phyloP scores from a whole-genome alignment of 1,140 invertebrate genomes.

The Tetranychus cinnabarinus region DNA sequence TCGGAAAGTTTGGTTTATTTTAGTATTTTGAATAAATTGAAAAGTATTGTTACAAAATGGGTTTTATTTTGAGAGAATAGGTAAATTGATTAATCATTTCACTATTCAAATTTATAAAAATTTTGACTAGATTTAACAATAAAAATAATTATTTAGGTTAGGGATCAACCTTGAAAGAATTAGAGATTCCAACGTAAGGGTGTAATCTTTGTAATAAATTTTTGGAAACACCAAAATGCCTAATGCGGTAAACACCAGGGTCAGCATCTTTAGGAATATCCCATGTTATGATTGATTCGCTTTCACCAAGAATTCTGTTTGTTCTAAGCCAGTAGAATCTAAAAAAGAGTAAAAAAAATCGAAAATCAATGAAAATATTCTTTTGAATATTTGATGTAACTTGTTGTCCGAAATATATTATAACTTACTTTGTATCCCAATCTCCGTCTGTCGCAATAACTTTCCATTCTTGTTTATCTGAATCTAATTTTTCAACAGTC shows the following conservation, averaged over 20 bases:
- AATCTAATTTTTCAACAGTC: conserved; percentile 32
- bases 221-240: conserved; percentile 20
- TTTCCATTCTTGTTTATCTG: conserved; percentile 31
- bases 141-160: too few relatives aligned
- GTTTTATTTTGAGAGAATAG: too few relatives aligned
- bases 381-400: background rate
- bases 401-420: conserved; percentile 15
- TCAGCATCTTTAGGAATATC: conserved; percentile 34
- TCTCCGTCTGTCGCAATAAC: conserved; percentile 52
- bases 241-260: conserved; percentile 48
- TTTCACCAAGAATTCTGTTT: conserved; percentile 42
- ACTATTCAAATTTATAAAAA: too few relatives aligned
- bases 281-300: conserved; percentile 48
- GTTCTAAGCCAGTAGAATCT: conserved; percentile 41
- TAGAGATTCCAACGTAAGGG: conserved; percentile 10
- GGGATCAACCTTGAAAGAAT: conserved; percentile 4
- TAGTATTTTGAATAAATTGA: too few relatives aligned
- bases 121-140: too few relatives aligned
- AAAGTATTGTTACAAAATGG: too few relatives aligned
- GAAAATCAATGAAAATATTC: background rate
- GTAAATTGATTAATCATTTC: too few relatives aligned
- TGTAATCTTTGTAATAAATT: conserved; percentile 12
- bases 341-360: background rate
- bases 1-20: too few relatives aligned
- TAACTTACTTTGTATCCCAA: conserved; percentile 46